Conservation (phyloP, 2,113 vertebrate species). For the Elanoides forficatus region DNA sequence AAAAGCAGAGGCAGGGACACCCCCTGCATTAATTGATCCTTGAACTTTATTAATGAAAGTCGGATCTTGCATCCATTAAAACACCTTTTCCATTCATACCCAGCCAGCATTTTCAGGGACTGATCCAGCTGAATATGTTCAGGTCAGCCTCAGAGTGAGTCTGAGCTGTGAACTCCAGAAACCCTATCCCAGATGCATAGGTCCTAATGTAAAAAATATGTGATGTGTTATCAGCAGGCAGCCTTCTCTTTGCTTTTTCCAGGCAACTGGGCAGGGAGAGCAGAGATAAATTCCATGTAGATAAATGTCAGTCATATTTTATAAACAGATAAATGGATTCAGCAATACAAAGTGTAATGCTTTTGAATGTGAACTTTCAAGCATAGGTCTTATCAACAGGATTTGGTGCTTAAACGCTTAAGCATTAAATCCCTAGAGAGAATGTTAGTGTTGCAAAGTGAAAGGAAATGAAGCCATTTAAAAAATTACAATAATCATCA, state of each 20-base stretch:
- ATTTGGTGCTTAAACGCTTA: neutral
- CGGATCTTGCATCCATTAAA: neutral
- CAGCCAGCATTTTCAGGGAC: neutral
- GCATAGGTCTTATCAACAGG: neutral
- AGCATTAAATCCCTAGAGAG: neutral
- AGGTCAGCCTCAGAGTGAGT: neutral
- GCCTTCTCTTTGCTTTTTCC: neutral
- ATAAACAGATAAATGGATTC: neutral
- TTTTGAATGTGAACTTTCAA: neutral
- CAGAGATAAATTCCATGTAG: neutral
- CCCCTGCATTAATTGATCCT: neutral
- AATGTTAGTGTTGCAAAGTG: neutral
- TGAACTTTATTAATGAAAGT: neutral
- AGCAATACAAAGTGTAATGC: neutral
- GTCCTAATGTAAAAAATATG: neutral
- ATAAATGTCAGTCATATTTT: neutral
- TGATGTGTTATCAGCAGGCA: neutral
- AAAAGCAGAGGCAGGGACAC: neutral
- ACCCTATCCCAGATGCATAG: neutral
- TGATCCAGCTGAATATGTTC: neutral
- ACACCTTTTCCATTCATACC: neutral
- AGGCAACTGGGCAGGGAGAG: neutral
- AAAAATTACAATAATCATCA: neutral
- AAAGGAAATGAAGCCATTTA: neutral
- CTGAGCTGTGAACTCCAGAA: neutral